Percentiles rank a stretch among this genome's conserved stretches.
phyloP scores from a whole-genome alignment of 2,113 vertebrate genomes.

The Cephalopterus ornatus region DNA sequence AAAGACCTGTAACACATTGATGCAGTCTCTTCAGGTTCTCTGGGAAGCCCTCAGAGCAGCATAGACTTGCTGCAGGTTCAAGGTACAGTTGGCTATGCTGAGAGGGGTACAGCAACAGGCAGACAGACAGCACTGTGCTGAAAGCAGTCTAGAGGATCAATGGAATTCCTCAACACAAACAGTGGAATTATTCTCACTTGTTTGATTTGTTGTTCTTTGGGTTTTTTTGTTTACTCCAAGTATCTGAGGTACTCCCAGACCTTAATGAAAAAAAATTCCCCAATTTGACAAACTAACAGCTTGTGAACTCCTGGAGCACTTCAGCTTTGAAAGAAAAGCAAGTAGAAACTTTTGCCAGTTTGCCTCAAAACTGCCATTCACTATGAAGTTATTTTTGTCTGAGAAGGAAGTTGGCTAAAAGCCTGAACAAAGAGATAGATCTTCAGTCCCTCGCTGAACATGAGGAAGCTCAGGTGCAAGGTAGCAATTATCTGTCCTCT shows the following conservation, averaged over 20 bases:
- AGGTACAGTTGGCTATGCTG: background rate
- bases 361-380: background rate
- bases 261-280: background rate
- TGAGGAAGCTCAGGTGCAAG: background rate
- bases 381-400: background rate
- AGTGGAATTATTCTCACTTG: background rate
- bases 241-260: background rate
- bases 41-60: background rate
- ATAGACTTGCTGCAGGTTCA: background rate
- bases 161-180: background rate
- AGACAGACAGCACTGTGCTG: fast-evolving
- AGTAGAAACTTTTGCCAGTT: background rate
- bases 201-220: background rate
- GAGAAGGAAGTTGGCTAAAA: conserved; percentile 10
- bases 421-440: background rate
- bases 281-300: background rate
- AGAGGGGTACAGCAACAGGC: background rate
- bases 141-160: background rate
- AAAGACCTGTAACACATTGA: background rate
- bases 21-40: background rate
- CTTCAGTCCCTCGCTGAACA: background rate
- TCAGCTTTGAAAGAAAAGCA: background rate
- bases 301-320: background rate
- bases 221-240: background rate
- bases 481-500: conserved; percentile 8